Base-by-base conservation (phyloP, 2,888 invertebrate genomes). In the Trichogramma evanescens region DNA sequence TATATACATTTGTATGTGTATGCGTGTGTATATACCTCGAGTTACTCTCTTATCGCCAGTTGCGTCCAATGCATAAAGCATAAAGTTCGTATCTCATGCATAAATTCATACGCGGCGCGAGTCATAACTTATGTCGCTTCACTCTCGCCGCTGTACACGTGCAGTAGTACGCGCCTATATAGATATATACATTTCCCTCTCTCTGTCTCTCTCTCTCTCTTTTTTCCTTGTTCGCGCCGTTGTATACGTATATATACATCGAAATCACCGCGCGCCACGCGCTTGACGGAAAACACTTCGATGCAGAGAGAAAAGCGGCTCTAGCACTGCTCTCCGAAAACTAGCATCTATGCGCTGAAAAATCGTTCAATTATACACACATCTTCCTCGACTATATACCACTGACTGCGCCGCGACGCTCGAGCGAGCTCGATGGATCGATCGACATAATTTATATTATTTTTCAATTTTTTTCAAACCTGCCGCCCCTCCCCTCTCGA, bases 21-120 rank as follows among this genome's bases (percentile, higher is more conserved):
- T n/a, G 26, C 2, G 26, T 26, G 26, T 26, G 26, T 26, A 3
- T 26, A 26, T 26, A 26, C 26, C 26, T 26, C 26, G 26, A 26
- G 26, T 26, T 26, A 26, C 67, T 70, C 70, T 26, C 74, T 76
- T 76, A 76, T 75, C 76, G 68, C 68, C 61, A 52, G 66, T 62
- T 69, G 70, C 72, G 71, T 73, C 73, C 73, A 74, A 75, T 75
- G 73, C 74, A 76, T 77, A 73, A 75, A 75, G 75, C 74, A 75
- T 73, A 73, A 75, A 77, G 76, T 75, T 77, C 69, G 68, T 74
- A 73, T 76, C 75, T 76, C 75, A 76, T 76, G 74, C 73, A 76
- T 75, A 74, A 72, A 76, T 76, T 75, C 74, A 74, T 75, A 70
- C 65, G 69, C 71, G 69, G 55, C 46, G 26, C 67, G 71, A 71